Conservation (phyloP, 2,113 vertebrate species). For the Phylloscopus trochilus region DNA sequence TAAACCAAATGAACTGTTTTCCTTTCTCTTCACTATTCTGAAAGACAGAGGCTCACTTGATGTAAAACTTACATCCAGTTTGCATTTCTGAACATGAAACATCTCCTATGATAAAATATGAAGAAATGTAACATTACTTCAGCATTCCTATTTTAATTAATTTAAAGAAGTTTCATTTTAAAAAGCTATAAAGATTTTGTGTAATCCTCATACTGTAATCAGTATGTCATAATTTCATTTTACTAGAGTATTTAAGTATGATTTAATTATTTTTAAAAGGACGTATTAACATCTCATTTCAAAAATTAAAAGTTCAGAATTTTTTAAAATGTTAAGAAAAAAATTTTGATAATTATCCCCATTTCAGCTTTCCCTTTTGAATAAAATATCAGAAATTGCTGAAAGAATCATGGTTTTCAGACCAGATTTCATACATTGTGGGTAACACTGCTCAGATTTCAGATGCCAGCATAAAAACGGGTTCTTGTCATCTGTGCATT, state of each 20-base stretch:
- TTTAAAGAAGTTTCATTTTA: not conserved
- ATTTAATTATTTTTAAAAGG: not conserved
- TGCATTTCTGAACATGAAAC: not conserved
- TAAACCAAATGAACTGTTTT: not conserved
- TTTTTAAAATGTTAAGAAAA: not conserved
- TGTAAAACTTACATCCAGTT: not conserved
- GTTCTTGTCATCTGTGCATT: not conserved
- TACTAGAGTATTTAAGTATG: not conserved
- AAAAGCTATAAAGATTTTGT: not conserved
- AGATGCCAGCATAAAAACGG: not conserved
- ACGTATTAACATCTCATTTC: not conserved
- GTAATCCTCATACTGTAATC: not conserved
- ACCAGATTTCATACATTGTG: not conserved
- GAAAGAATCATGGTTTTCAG: not conserved
- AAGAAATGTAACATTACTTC: not conserved
- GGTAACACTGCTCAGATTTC: not conserved
- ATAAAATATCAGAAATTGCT: not conserved
- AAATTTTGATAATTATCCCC: not conserved
- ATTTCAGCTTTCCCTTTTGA: not conserved
- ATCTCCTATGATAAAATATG: not conserved
- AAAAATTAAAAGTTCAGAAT: not conserved
- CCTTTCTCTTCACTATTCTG: not conserved
- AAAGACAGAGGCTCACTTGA: not conserved
- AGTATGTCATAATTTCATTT: not conserved
- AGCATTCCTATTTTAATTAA: not conserved